Conservation (phyloP, 2,797 vertebrate species). For the Amblyraja radiata region DNA sequence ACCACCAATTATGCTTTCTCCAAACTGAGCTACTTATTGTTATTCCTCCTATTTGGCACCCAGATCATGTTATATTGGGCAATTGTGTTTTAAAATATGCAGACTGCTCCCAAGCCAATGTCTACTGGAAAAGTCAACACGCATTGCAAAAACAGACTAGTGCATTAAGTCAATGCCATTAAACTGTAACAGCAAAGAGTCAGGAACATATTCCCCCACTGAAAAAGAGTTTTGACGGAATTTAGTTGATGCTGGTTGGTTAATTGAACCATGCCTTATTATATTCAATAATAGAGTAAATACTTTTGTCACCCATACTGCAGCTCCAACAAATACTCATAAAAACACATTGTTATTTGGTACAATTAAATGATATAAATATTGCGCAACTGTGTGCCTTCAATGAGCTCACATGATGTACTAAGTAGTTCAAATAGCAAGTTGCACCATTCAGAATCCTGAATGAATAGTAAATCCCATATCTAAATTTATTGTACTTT, state of each 20-base stretch:
- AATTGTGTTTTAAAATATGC: conserved; percentile 19
- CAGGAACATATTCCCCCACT: background rate
- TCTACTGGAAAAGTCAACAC: background rate
- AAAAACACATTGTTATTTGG: background rate
- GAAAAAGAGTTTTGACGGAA: background rate
- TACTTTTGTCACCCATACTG: background rate
- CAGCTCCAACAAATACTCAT: background rate
- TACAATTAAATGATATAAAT: background rate
- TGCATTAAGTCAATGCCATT: background rate
- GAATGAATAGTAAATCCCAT: background rate
- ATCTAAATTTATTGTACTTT: conserved; percentile 44
- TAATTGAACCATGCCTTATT: background rate
- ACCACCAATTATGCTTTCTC: background rate
- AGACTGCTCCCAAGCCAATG: conserved; percentile 2
- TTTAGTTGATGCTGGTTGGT: background rate
- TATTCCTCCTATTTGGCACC: conserved; percentile 3
- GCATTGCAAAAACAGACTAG: background rate
- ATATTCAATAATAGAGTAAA: background rate
- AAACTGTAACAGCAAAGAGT: background rate
- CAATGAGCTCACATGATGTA: background rate
- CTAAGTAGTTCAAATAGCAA: background rate
- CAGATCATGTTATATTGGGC: conserved; percentile 23
- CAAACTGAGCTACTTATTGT: conserved; percentile 11
- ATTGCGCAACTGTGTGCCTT: background rate
- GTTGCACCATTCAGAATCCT: too few relatives aligned